These are phyloP conservation scores for Orycteropus afer DNA, from an alignment of 2,113 vertebrate species.

Conservation along the genomic window DNA sequence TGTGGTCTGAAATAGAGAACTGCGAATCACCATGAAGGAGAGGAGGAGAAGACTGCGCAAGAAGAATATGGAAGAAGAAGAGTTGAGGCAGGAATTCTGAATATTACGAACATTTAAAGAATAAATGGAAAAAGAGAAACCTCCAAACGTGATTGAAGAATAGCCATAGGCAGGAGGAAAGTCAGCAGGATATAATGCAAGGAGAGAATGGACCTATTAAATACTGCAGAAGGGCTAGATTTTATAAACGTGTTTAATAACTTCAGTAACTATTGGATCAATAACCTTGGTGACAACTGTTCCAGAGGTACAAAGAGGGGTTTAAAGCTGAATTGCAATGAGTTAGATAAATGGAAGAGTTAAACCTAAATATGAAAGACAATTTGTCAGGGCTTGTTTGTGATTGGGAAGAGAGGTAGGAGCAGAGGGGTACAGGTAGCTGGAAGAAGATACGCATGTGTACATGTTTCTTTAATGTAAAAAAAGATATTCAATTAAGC, in stretches of 20 bases:
- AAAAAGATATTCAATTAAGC: slow-evolving; percentile 5
- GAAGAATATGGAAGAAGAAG: not conserved
- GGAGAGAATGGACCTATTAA: not conserved
- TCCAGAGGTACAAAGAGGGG: not conserved
- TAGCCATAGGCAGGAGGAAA: not conserved
- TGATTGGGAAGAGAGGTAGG: not conserved
- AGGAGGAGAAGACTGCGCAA: not conserved
- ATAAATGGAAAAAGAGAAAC: too few relatives aligned
- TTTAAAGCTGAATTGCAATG: not conserved
- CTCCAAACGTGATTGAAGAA: not conserved
- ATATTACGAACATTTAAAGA: not conserved
- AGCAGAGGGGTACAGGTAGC: not conserved
- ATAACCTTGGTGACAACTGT: not conserved
- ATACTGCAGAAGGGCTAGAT: not conserved
- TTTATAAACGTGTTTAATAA: not conserved
- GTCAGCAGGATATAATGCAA: slow-evolving; percentile 19
- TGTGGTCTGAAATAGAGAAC: not conserved
- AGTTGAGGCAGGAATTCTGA: not conserved
- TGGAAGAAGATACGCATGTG: not conserved
- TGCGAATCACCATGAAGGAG: not conserved
- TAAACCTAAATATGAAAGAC: not conserved
- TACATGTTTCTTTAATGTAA: not conserved
- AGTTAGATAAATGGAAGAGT: not conserved
- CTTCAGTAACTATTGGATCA: not conserved
- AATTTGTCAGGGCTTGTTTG: not conserved